phyloP scores from a whole-genome alignment of 2,888 invertebrate genomes.

The Meiosimyza decipiens region DNA sequence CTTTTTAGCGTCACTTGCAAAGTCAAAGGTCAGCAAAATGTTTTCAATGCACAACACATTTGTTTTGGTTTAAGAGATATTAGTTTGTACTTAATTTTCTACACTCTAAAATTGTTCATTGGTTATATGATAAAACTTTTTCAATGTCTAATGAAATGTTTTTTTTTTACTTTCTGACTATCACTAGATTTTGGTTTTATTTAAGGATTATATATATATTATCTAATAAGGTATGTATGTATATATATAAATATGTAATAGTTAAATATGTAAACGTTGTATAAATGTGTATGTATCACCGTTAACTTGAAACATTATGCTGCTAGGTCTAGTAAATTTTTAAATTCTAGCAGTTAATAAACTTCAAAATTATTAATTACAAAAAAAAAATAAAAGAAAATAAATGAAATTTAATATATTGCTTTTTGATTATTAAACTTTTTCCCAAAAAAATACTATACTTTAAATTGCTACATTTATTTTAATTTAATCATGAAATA shows the following conservation, averaged over 20 bases:
- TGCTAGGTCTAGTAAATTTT: too few species aligned
- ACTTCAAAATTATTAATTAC: background rate
- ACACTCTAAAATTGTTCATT: conserved; percentile 4
- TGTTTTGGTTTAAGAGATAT: conserved; percentile 32
- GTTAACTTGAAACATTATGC: conserved; percentile 28
- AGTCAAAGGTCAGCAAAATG: too few species aligned
- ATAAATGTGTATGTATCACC: conserved; percentile 31
- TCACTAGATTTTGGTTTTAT: conserved; percentile 1
- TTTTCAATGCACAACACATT: conserved; percentile 5
- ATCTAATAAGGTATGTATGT: conserved; percentile 13
- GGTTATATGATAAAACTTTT: background rate
- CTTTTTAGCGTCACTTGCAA: too few species aligned
- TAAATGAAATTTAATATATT: background rate
- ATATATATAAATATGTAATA: conserved; percentile 3
- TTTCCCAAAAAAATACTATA: background rate
- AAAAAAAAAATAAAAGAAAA: background rate
- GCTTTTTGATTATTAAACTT: background rate
- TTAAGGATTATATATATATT: background rate
- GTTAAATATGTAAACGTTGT: conserved; percentile 31
- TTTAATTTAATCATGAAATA: conserved; percentile 54
- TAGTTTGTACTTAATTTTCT: conserved; percentile 33
- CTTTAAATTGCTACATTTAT: conserved; percentile 27
- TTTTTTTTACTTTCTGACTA: conserved; percentile 15
- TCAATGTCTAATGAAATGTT: conserved; percentile 33
- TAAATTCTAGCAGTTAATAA: conserved; percentile 2